Percentiles rank a stretch among this genome's conserved stretches.
Conservation (phyloP, 2,797 vertebrate species). For the Toxotes lorentzi region DNA sequence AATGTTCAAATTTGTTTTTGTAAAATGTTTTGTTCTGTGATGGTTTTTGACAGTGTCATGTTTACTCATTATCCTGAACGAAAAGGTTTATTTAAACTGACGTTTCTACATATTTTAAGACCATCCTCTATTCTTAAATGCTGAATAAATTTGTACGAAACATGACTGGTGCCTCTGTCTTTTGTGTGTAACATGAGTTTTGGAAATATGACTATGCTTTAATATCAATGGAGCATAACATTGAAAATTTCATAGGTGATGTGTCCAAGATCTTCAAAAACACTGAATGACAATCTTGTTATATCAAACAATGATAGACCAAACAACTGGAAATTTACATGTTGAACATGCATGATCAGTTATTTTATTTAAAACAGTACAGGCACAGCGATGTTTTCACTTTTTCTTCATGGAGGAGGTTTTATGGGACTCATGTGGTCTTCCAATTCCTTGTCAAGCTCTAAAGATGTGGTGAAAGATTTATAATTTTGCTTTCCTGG, state of each 20-base stretch:
- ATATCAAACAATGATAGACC: background rate
- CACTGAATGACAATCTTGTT: background rate
- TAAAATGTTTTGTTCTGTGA: slow-evolving; percentile 89
- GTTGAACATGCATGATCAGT: background rate
- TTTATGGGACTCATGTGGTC: background rate
- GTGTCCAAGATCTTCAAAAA: background rate
- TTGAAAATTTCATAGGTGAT: slow-evolving; percentile 28
- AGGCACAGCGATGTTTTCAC: background rate
- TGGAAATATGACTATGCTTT: background rate
- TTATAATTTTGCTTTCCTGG: background rate
- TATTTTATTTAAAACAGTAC: background rate
- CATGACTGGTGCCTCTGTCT: slow-evolving; percentile 71
- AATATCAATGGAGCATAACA: background rate
- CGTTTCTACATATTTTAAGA: slow-evolving; percentile 90
- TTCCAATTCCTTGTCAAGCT: background rate
- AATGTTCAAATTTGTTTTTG: slow-evolving; percentile 84
- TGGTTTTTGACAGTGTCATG: slow-evolving; percentile 88
- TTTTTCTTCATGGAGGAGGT: background rate
- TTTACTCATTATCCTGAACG: slow-evolving; percentile 85
- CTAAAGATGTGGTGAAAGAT: background rate
- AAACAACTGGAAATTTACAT: background rate
- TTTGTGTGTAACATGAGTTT: slow-evolving; percentile 51
- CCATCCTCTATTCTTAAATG: slow-evolving; percentile 90
- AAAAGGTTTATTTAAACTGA: slow-evolving; percentile 90
- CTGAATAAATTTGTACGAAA: slow-evolving; percentile 91